Percentiles rank a stretch among this genome's conserved stretches.
Evolutionary conservation across 1,140 invertebrate species (phyloP).

Genomic region (Heliconius eleuchia): DNA sequence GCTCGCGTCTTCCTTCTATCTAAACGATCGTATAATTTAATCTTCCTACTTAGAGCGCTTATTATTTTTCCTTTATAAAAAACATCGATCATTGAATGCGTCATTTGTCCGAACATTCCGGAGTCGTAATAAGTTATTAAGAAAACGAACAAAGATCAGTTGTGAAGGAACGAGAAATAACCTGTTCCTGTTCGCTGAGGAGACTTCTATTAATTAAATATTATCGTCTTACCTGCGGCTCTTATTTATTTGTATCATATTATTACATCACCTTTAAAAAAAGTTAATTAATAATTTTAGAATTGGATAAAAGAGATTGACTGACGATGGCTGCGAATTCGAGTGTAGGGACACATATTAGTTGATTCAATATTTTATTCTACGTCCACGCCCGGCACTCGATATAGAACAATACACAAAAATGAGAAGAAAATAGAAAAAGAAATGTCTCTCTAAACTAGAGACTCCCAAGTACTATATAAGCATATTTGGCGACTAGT

Average conservation of each 20-base stretch:
- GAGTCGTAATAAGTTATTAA: conserved; percentile 14
- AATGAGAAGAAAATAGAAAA: too few relatives aligned
- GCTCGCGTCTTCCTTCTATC: not conserved
- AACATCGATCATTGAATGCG: conserved; percentile 8
- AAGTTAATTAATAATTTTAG: not conserved
- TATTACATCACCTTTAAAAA: not conserved
- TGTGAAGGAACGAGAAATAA: not conserved
- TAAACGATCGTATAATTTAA: conserved; percentile 7
- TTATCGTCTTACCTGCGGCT: not conserved
- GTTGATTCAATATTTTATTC: too few relatives aligned
- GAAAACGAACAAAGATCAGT: not conserved
- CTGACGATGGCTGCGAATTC: not conserved
- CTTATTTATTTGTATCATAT: not conserved
- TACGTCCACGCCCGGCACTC: too few relatives aligned
- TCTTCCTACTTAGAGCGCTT: not conserved
- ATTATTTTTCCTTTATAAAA: conserved; percentile 1
- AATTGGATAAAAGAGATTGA: not conserved
- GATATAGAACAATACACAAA: too few relatives aligned
- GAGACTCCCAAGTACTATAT: too few relatives aligned
- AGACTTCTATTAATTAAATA: conserved; percentile 11
- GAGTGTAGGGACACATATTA: too few relatives aligned
- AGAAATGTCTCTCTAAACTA: too few relatives aligned
- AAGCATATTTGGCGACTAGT: too few relatives aligned
- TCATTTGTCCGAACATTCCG: conserved; percentile 13
- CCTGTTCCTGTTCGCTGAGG: not conserved